Conservation (phyloP, 2,888 invertebrate species). For the Mythimna pallens region DNA sequence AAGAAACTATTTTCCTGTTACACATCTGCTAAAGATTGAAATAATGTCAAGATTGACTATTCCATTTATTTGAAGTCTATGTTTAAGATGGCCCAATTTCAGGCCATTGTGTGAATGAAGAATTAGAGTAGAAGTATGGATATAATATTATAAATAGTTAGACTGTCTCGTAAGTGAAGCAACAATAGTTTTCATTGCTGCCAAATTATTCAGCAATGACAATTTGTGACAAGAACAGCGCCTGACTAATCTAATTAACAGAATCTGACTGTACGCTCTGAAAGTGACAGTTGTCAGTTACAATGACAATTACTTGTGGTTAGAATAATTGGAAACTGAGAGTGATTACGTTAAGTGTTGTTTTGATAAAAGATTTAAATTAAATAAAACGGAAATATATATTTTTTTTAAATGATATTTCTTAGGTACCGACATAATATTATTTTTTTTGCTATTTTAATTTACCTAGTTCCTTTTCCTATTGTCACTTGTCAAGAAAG, state of each 20-base stretch:
- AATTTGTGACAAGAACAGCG: constrained; percentile 28
- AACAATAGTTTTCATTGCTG: constrained; percentile 38
- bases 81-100: background rate
- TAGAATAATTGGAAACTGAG: constrained; percentile 5
- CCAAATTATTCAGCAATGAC: constrained; percentile 52
- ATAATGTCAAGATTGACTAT: background rate
- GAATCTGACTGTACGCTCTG: constrained; percentile 2
- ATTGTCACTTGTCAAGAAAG: constrained; percentile 14
- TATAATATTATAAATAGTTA: background rate
- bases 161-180: constrained; percentile 7
- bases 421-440: background rate
- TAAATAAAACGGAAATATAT: no score
- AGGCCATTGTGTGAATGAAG: background rate
- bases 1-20: background rate
- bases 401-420: background rate
- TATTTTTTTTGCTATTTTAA: background rate
- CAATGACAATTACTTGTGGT: background rate
- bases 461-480: constrained; percentile 6
- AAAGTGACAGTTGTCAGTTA: constrained; percentile 27
- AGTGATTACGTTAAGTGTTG: background rate
- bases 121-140: constrained; percentile 3
- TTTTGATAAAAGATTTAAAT: background rate
- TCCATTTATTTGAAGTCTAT: background rate
- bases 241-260: constrained; percentile 45
- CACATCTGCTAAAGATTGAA: background rate